Evolutionary conservation across 2,888 invertebrate genomes (phyloP), one percentile per base, ranked within the genome.

Genomic region (Gnatocerus cornutus): DNA sequence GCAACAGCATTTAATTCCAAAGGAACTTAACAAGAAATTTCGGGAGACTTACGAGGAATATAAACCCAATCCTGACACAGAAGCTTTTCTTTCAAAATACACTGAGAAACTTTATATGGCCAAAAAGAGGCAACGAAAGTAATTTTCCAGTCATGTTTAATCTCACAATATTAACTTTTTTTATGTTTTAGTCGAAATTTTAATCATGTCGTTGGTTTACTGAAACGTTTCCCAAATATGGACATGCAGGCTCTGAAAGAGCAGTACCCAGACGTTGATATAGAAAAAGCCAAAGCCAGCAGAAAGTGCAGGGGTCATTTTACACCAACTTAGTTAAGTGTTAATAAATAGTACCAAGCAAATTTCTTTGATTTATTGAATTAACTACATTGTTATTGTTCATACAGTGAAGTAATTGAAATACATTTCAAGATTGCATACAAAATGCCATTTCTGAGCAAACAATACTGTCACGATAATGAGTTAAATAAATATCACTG

Each of bases 221-320:
- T 96, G 16, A 91, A 91, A 73, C 87, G 91, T 43, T 95, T 93
- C 84, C 95, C 95, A 0, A 87, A 95, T 80, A 84, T 93, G 83
- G 92, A 94, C 80, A 82, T 90, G 81, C 90, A 91, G 67, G 86
- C 90, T 61, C 79, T 96, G 14, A 89, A 91, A 80, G 86, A 89
- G 69, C 88, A 92, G 78, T 96, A 91, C 84, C 95, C 96, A 3
- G 84, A 90, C 80, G 91, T 94, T 3, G 88, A 96, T 82, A 85
- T 96, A 55, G 90, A 93, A 69, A 90, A 89, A 82, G 87, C 91
- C 0, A 88, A 88, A 76, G 82, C 81, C 3, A 83, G 83, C 50
- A 88, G 87, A 73, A 90, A 88, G 83, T 84, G 89, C 72, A 69
- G 78, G 45, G 78, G 77, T 48, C 77, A 79, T 73, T 80, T 75